Evolutionary conservation across 2,113 vertebrate genomes (phyloP), one percentile per base, ranked within the genome.

Genomic region (Perca schrenkii): DNA sequence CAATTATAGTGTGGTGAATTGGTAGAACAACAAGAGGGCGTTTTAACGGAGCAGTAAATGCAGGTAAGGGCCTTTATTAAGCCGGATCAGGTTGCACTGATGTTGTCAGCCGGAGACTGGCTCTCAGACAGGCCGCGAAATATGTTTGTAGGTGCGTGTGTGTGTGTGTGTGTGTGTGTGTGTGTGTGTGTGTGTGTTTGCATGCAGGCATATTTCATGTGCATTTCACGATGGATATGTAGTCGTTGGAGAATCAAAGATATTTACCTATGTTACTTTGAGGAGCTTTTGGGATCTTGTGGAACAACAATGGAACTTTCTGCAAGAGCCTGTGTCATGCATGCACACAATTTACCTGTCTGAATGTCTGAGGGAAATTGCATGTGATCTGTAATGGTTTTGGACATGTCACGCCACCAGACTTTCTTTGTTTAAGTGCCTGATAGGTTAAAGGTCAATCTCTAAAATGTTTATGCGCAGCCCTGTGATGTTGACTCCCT

Each of bases 1-100:
- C 88, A 92, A 92, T 91, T 90, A 92, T 63, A 74, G 85, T 71
- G 86, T 75, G 87, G 84, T 91, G 92, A 94, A 94, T 89, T 70
- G 85, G 89, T 91, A 88, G 86, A 88, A 89, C 91, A 94, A 94
- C 92, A 92, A 87, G 79, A 88, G 74, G 79, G 86, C 57, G 68
- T 90, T 93, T 94, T 93, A 91, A 94, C 91, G 50, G 91, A 84
- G 91, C 92, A 85, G 88, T 94, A 94, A 93, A 93, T 66, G 90
- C 93, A 94, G 92, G 92, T 94, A 92, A 77, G 82, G 87, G 78
- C 68, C 89, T 91, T 93, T 87, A 82, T 86, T 88, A 77, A 84
- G 80, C 63, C 43, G 49, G 90, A 88, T 94, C 92, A 60, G 79
- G 90, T 94, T 95, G 80, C 93, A 90, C 74, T 73, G 85, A 87